Base-by-base conservation (phyloP, 2,888 invertebrate species). In the Lingula anatina region DNA sequence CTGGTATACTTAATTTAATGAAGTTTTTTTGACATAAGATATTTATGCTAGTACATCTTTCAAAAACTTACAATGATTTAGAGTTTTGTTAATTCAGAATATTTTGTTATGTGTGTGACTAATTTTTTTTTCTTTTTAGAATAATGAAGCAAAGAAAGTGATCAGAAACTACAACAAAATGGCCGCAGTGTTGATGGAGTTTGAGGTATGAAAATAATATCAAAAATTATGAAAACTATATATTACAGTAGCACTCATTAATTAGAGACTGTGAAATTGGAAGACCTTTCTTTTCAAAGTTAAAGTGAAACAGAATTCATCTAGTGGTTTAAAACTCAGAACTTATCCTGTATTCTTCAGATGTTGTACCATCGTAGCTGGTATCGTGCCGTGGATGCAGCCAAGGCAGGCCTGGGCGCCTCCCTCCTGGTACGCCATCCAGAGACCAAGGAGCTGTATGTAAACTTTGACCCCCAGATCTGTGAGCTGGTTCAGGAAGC, bases 401-500 rank as follows among this genome's bases (percentile, higher is more conserved):
- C 71, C 40, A 70, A 68, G 46, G 64, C 67, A 26, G 74, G 75
- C 9, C 66, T 77, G 20, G 62, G 68, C 49, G 66, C 76, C 18
- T 69, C 76, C 2, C 62, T 77, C 24, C 61, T 93, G 79, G 83
- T 88, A 12, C 36, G 84, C n/a, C 70, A 76, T 53, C 72, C 73
- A 20, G 75, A 75, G 31, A 65, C 71, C 3, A 60, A 59, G 23
- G 65, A 69, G 44, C 61, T 73, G 25, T 70, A 60, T 52, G 74
- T 77, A 31, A 78, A 78, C 68, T 76, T 74, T 63, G 77, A 78
- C 62, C 66, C 70, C 3, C 70, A 70, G 53, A 68, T 78, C 25
- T 61, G 75, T 39, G 75, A 77, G 50, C 56, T 78, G 46, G 70
- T 78, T 20, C 70, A 74, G 55, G 78, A 78, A 52, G 71, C 76